Conservation (phyloP, 92 coral and sea anemone genomes). For the Paramuricea clavata region DNA sequence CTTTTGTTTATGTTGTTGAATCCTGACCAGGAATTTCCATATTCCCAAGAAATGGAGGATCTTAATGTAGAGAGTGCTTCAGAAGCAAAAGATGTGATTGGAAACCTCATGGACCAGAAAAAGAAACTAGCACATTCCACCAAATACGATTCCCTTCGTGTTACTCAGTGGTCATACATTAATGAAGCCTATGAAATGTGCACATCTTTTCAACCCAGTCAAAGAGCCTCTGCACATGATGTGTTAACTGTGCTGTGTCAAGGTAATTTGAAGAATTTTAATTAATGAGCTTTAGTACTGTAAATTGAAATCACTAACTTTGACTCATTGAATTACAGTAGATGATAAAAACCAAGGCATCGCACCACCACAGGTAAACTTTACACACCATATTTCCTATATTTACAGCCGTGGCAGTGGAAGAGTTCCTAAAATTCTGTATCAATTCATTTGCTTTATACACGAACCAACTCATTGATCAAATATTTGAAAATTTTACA, state of each 20-base stretch:
- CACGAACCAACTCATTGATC: too few species aligned
- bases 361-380: too few species aligned
- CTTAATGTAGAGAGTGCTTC: neutral
- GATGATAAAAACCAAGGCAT: too few species aligned
- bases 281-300: too few species aligned
- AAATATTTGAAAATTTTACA: too few species aligned
- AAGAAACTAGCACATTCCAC: neutral
- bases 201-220: neutral
- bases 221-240: slow-evolving; percentile 25
- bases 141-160: neutral
- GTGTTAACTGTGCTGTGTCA: neutral
- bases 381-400: too few species aligned
- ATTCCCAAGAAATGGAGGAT: neutral
- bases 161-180: neutral
- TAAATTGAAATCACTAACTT: too few species aligned
- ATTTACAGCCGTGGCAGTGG: too few species aligned
- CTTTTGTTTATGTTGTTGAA: neutral
- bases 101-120: neutral
- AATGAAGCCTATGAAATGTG: neutral
- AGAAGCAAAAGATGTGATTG: slow-evolving; percentile 6
- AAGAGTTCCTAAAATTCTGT: too few species aligned
- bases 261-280: neutral
- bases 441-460: too few species aligned
- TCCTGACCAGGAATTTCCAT: slow-evolving; percentile 4
- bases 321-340: too few species aligned